Base-by-base conservation (phyloP, 2,888 invertebrate species). In the Chouioia cunea region DNA sequence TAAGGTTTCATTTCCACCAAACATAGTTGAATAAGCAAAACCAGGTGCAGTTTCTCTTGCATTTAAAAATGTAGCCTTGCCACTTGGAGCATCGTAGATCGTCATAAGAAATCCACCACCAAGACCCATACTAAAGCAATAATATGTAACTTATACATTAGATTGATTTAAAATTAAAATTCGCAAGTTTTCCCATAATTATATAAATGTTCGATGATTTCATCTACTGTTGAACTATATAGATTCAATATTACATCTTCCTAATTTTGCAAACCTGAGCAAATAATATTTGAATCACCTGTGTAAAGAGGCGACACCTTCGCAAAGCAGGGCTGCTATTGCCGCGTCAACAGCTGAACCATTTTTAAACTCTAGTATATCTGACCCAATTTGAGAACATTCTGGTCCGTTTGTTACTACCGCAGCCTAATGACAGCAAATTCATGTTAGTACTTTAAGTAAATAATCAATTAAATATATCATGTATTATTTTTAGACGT, bases 71-170 rank as follows among this genome's bases (percentile, higher is more conserved):
- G 89, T 87, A 1, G 92, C 89, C 65, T 84, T 87, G 4, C 89
- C 85, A 0, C 87, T 89, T 52, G 83, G 77, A 65, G 90, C 90
- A 78, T 91, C 91, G 87, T 95, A 96, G 67, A 95, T 89, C 0
- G 94, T 94, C 85, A 95, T 92, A 44, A 96, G 86, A 85, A 96
- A 96, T 15, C 97, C 97, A 54, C 97, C 97, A 4, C 97, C 96
- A 4, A 97, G 86, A 0, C 97, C 97, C 91, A 93, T 93, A 82
- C 94, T 92, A 63, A n/a, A n/a, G n/a, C n/a, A n/a, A n/a, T n/a
- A n/a, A 12, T 69, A 66, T 12, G 16, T 27, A 27, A 27, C 2
- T 27, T 27, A 27, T 6, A 27, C 2, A 4, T 27, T 6, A 27
- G 27, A 6, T 6, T n/a, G n/a, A n/a, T n/a, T n/a, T n/a, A n/a